Evolutionary conservation across 2,113 vertebrate species (phyloP), one percentile per base, ranked within the genome.

Genomic region (Phaethornis superciliosus): DNA sequence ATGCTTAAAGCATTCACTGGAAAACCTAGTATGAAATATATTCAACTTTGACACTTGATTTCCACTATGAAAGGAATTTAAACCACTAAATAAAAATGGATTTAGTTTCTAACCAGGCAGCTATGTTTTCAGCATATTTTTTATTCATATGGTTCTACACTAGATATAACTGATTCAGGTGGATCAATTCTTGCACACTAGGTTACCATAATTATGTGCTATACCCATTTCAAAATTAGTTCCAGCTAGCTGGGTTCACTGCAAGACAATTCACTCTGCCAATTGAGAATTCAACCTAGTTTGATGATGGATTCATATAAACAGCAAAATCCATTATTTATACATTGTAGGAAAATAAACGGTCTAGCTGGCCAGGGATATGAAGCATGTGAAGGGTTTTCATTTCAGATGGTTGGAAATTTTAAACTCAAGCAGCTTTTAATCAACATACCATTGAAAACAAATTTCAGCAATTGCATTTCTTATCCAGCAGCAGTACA

Each of bases 271-370:
- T 97, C 97, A 97, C 93, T 84, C 95, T 96, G 96, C 91, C 96
- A 97, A 86, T 52, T 95, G 93, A 96, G 95, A 97, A 96, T 94
- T 97, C 97, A 95, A 91, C 96, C 92, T 96, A 93, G 85, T 97
- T 94, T 97, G 65, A 97, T 98, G 97, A 98, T 97, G 97, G 96
- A 98, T 98, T 97, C 83, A 86, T 88, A 97, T 95, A 97, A 98
- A 97, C 96, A 96, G 88, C 67, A 95, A 97, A 98, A 97, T 97
- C 97, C 95, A 98, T 98, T 97, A 98, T 97, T 98, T 98, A 97
- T 95, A 97, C 93, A 94, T 96, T 96, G 96, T 96, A 97, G 95
- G 96, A 98, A 98, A 98, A 98, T 96, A 97, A 97, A 96, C 94
- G 94, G 83, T 90, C 95, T 96, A 84, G 80, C 96, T 93, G 80